Evolutionary conservation across 2,888 invertebrate genomes (phyloP), one percentile per base, ranked within the genome.

Genomic region (Adelognathus sp.): DNA sequence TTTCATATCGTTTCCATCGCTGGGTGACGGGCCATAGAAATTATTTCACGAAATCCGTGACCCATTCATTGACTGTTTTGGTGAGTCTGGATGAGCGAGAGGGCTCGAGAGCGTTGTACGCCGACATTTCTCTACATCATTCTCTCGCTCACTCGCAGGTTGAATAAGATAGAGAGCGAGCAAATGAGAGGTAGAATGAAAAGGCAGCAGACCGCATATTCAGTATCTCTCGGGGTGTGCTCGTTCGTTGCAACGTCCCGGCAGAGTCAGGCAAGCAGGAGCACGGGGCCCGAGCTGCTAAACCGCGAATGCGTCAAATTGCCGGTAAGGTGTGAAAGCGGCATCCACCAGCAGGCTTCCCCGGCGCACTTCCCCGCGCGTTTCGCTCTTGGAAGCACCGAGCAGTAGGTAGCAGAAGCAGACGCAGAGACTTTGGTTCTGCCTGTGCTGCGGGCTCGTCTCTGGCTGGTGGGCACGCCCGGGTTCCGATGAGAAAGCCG

Each of bases 251-350:
- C 31, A 70, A 33, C 44, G 58, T 18, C 56, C 36, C 39, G 29
- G 56, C 56, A 50, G 46, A 52, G 54, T 52, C 44, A 27, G 41
- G 54, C 24, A 54, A 61, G 63, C 63, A 46, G 24, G n/a, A 46
- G 46, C 46, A 9, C 58, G 36, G 54, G 39, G 58, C 56, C 52
- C 54, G 69, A 54, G 14, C 56, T 63, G 70, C 58, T 64, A 76
- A 70, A 76, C 76, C 76, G 81, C 81, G 81, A 84, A 83, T 79
- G 73, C 79, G 80, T 80, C 79, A 81, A 82, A 82, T 81, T 78
- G 81, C 72, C 81, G 83, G 81, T 78, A 78, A 83, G 80, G 84
- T 80, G 83, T 79, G 82, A 81, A 82, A 79, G 80, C 80, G 74
- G 77, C 71, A 76, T 76, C 64, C 74, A 64, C 76, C 70, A 36